Evolutionary conservation across 2,888 invertebrate species (phyloP).

Genomic region (Didymodactylos carnosus): DNA sequence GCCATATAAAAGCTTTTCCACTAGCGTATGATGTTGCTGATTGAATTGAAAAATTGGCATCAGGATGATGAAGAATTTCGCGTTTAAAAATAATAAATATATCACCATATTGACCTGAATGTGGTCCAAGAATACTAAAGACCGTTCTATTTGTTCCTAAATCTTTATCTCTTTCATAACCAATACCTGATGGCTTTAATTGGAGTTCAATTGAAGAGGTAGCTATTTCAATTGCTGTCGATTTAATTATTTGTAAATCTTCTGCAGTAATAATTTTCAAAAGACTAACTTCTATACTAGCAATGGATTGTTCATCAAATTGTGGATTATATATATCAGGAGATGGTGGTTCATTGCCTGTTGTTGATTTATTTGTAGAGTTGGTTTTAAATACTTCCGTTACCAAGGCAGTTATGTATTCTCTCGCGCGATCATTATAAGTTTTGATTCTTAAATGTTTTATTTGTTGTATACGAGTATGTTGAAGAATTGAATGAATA

Average conservation of each 20-base stretch:
- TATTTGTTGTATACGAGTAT: not conserved
- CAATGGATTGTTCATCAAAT: not conserved
- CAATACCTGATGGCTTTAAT: not conserved
- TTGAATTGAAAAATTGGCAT: not conserved
- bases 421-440: not conserved
- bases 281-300: not conserved
- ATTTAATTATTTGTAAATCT: not conserved
- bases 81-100: not conserved
- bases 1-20: not conserved
- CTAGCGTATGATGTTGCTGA: not conserved
- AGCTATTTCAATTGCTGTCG: not conserved
- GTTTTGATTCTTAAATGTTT: not conserved
- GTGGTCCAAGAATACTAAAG: not conserved
- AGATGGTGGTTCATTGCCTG: no score
- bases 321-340: not conserved
- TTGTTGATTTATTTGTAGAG: no score
- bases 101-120: not conserved
- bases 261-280: not conserved
- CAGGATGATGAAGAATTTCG: not conserved
- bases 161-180: not conserved
- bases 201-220: not conserved
- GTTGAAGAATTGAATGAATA: not conserved
- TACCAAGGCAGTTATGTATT: not conserved
- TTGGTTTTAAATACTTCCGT: not conserved
- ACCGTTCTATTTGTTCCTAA: not conserved